phyloP scores from a whole-genome alignment of 2,113 vertebrate genomes.

The Bothrops jararaca region DNA sequence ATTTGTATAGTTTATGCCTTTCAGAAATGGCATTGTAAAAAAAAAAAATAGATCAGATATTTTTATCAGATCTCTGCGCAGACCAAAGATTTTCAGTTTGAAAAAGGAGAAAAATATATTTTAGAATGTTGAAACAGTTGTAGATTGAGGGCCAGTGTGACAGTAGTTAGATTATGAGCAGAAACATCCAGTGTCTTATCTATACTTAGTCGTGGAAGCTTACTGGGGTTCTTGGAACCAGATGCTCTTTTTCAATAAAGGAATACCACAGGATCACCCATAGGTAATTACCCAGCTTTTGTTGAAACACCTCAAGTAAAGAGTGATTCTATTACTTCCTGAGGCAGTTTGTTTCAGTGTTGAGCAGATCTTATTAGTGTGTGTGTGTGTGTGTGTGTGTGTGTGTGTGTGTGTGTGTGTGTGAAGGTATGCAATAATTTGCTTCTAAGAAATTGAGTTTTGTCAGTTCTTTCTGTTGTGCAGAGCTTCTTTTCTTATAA shows the following conservation, averaged over 20 bases:
- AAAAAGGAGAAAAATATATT: background rate
- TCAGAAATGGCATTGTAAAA: background rate
- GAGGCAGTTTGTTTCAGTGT: background rate
- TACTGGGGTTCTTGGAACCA: background rate
- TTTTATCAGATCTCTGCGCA: background rate
- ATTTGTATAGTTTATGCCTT: background rate
- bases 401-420: no score
- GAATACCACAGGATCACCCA: background rate
- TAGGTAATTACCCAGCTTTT: background rate
- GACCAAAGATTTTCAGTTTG: slow-evolving; percentile 9
- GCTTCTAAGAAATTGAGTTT: background rate
- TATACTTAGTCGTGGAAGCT: background rate
- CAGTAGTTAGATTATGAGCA: background rate
- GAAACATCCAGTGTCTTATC: background rate
- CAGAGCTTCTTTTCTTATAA: background rate
- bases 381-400: no score
- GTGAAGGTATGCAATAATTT: background rate
- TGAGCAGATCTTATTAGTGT: background rate
- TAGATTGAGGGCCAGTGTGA: background rate
- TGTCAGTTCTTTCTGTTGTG: background rate
- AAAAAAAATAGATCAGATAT: background rate
- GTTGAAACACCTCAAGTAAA: background rate
- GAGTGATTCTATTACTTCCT: background rate
- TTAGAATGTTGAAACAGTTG: background rate
- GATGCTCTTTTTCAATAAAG: background rate